Conservation (phyloP, 2,797 vertebrate species). For the Syngnathus acus region DNA sequence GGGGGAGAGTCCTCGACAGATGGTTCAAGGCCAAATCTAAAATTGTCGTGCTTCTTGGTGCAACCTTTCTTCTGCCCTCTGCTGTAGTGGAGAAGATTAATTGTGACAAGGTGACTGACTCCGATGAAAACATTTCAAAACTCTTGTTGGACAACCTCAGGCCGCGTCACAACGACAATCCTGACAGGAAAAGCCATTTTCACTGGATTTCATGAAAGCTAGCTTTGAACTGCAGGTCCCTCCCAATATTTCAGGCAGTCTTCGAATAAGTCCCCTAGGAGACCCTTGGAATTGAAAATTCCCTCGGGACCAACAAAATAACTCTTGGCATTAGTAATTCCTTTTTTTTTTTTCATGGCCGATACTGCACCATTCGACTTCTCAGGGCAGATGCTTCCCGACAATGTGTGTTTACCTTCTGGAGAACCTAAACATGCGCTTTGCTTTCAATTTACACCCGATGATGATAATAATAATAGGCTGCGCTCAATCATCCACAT, state of each 20-base stretch:
- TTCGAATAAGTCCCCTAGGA: background rate
- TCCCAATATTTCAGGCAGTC: background rate
- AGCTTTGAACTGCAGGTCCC: background rate
- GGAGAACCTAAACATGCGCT: background rate
- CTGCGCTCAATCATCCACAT: background rate
- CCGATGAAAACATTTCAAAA: background rate
- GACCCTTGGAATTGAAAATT: background rate
- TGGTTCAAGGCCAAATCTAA: background rate
- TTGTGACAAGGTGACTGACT: background rate
- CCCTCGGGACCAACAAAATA: background rate
- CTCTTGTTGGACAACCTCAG: background rate
- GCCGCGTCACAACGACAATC: background rate
- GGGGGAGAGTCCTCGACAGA: background rate
- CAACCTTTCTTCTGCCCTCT: constrained; percentile 1
- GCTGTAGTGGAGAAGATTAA: background rate
- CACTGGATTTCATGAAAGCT: background rate
- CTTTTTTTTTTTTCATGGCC: no score
- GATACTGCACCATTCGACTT: background rate
- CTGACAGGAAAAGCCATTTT: background rate
- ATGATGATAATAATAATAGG: background rate
- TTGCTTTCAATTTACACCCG: constrained; percentile 1
- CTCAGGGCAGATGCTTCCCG: background rate
- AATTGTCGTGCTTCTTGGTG: background rate
- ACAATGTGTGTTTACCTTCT: background rate
- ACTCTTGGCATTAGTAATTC: background rate